phyloP scores from a whole-genome alignment of 2,888 invertebrate genomes.

The Synanthedon tipuliformis region DNA sequence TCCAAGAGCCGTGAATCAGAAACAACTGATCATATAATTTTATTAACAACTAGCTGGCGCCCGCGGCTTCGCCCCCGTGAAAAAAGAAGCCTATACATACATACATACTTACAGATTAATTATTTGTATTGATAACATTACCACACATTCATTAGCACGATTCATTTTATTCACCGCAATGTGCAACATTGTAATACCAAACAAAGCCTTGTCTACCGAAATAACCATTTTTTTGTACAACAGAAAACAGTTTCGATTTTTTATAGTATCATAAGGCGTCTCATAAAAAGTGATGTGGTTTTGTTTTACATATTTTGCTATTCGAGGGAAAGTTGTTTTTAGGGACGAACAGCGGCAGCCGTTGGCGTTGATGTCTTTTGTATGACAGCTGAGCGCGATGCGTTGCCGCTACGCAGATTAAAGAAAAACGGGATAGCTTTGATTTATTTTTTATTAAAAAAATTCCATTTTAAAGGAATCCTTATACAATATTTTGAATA shows the following conservation, averaged over 20 bases:
- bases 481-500: no score
- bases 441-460: not conserved
- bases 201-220: constrained; percentile 3
- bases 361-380: constrained; percentile 54
- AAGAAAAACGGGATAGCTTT: not conserved
- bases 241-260: constrained; percentile 37
- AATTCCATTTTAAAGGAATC: no score
- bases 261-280: constrained; percentile 45
- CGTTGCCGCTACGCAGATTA: not conserved
- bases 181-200: no score
- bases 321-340: constrained; percentile 28
- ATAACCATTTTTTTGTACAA: constrained; percentile 37
- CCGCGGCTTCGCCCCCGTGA: no score
- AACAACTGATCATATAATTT: no score
- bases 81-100: no score
- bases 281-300: constrained; percentile 43
- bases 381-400: constrained; percentile 12
- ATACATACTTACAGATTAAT: no score
- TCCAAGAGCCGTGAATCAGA: no score
- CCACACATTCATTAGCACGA: no score
- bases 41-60: no score
- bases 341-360: constrained; percentile 10
- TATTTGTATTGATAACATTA: no score
- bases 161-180: no score
- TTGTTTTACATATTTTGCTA: constrained; percentile 37